Conservation (phyloP, 2,888 invertebrate species). For the Drosophila neotestacea region DNA sequence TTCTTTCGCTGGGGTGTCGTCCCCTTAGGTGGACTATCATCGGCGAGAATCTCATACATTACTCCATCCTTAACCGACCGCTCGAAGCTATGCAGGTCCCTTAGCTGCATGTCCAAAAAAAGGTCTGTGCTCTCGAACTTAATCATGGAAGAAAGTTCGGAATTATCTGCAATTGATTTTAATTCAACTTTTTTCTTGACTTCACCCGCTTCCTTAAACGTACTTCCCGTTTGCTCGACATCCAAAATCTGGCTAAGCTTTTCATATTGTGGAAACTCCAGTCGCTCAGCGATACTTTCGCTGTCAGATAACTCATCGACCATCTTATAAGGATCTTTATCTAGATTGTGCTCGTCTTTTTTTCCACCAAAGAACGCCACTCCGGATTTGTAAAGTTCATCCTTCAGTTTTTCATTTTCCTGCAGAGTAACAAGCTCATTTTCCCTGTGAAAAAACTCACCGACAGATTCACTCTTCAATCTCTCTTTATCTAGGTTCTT, state of each 20-base stretch:
- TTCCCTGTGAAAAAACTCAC: too few species aligned
- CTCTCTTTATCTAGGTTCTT: not conserved
- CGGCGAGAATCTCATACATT: constrained; percentile 1
- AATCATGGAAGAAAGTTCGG: not conserved
- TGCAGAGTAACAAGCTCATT: too few species aligned
- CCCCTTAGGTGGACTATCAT: not conserved
- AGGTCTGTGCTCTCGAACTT: not conserved
- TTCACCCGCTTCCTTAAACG: not conserved
- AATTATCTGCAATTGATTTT: not conserved
- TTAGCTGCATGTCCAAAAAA: constrained; percentile 26
- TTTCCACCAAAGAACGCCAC: too few species aligned
- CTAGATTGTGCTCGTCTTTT: too few species aligned
- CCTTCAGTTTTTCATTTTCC: not conserved
- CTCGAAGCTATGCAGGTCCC: constrained; percentile 14
- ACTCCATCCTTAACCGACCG: not conserved
- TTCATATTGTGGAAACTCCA: not conserved
- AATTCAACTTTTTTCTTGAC: not conserved
- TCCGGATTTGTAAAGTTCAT: not conserved
- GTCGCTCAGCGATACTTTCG: not conserved
- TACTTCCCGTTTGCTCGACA: not conserved
- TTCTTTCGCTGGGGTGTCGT: not conserved
- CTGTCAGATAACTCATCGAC: too few species aligned
- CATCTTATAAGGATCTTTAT: too few species aligned
- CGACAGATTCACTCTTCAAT: too few species aligned
- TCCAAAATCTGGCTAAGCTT: not conserved